These are phyloP conservation scores for Ochotona princeps DNA, from an alignment of 2,113 vertebrate species.

Conservation along the genomic window DNA sequence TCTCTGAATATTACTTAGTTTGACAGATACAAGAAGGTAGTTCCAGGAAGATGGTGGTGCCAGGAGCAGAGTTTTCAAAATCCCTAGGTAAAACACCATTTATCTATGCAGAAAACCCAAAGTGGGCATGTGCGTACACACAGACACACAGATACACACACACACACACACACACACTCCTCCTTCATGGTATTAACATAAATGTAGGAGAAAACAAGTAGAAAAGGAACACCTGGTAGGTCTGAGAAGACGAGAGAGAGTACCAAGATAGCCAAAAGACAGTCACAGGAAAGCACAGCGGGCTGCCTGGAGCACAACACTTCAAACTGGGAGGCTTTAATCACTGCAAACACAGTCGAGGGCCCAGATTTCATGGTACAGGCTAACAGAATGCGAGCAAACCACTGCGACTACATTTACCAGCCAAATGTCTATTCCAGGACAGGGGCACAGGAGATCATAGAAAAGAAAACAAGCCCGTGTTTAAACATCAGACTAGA, in stretches of 20 bases:
- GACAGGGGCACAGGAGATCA: background rate
- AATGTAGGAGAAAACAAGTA: background rate
- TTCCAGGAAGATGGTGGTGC: background rate
- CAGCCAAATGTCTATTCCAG: background rate
- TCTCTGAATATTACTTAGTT: no score
- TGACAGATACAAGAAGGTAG: background rate
- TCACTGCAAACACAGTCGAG: no score
- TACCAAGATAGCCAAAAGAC: no score
- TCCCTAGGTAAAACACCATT: background rate
- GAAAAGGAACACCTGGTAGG: no score
- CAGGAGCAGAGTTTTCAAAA: background rate
- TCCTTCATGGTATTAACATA: background rate
- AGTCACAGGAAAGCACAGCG: no score
- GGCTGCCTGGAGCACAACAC: no score
- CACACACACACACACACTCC: no score
- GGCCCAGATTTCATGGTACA: background rate
- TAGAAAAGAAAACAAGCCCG: background rate
- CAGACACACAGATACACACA: no score
- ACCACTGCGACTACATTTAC: background rate
- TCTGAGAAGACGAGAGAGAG: no score
- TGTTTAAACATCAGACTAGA: no score
- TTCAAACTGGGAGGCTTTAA: no score
- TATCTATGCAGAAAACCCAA: background rate
- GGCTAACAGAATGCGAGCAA: background rate
- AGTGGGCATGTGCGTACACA: background rate